Evolutionary conservation across 35 echinoderm and acorn worm species (phyloP), one percentile per base, ranked within the genome.

Genomic region (Heliocidaris erythrogramma): DNA sequence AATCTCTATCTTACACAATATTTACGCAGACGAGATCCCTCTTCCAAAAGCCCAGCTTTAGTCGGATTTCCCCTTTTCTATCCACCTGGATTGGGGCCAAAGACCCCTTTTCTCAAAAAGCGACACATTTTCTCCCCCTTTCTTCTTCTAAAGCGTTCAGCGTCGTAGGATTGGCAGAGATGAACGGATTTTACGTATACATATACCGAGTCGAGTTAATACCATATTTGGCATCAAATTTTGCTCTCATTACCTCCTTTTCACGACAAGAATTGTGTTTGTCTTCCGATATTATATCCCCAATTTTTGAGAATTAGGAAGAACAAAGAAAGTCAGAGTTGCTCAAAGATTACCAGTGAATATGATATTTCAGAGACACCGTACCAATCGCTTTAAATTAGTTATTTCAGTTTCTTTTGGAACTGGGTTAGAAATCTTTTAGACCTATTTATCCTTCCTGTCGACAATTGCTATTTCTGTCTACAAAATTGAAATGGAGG

Each of bases 51-150:
- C 65, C 65, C 5, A 78, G 65, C 65, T 78, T 78, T 78, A n/a
- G 65, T 78, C 65, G 65, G 65, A 78, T 78, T 78, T 78, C 65
- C 65, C 65, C 0, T 78, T 78, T 78, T 78, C 65, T 78, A 78
- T 78, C 65, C 65, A 78, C 65, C 65, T 78, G 65, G 65, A 78
- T 78, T 78, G 65, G 27, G 65, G 65, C 65, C 65, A 78, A 78
- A 78, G 65, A 78, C 65, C 65, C 18, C 65, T 78, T 69, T 78
- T 78, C 65, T 78, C 65, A 27, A 78, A 69, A 78, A 78, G 24
- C 65, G 65, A 78, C 65, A 78, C 65, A 78, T 78, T 78, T 78
- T 78, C 21, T 18, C 60, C 65, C 65, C 21, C 17, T 27, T 78
- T 78, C 65, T 78, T 78, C 17, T 78, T 78, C 24, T 69, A 78